Evolutionary conservation across 2,888 invertebrate species (phyloP).

Genomic region (Petrolisthes manimaculis): DNA sequence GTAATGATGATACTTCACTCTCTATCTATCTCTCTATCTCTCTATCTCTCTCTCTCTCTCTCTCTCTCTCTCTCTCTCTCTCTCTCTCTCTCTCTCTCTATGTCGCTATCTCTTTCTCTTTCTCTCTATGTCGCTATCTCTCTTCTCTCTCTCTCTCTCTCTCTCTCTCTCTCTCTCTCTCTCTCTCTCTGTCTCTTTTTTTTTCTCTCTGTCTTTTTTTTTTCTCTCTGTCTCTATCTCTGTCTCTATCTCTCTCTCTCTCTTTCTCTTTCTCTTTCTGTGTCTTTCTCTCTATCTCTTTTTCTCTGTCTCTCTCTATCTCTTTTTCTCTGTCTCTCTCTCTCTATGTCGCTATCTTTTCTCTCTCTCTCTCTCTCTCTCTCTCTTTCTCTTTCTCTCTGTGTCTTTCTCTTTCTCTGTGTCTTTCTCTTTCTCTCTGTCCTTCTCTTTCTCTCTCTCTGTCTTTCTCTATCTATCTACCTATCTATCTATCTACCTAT

Average conservation of each 20-base stretch:
- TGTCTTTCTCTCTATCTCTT: too few species aligned
- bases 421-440: background rate
- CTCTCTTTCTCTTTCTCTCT: background rate
- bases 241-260: too few species aligned
- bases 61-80: too few species aligned
- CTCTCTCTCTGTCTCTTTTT: too few species aligned
- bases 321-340: too few species aligned
- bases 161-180: background rate
- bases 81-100: background rate
- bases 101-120: background rate
- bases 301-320: too few species aligned
- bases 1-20: too few species aligned
- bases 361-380: background rate
- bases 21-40: too few species aligned
- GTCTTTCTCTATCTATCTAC: background rate
- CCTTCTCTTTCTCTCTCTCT: background rate
- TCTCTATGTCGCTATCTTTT: background rate
- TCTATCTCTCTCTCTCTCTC: too few species aligned
- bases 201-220: too few species aligned
- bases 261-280: too few species aligned
- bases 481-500: background rate
- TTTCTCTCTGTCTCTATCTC: too few species aligned
- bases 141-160: background rate
- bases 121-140: background rate
- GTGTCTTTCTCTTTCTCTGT: background rate